These are phyloP conservation scores for Brenthis hecate DNA, from an alignment of 2,888 invertebrate species.

Conservation along the genomic window DNA sequence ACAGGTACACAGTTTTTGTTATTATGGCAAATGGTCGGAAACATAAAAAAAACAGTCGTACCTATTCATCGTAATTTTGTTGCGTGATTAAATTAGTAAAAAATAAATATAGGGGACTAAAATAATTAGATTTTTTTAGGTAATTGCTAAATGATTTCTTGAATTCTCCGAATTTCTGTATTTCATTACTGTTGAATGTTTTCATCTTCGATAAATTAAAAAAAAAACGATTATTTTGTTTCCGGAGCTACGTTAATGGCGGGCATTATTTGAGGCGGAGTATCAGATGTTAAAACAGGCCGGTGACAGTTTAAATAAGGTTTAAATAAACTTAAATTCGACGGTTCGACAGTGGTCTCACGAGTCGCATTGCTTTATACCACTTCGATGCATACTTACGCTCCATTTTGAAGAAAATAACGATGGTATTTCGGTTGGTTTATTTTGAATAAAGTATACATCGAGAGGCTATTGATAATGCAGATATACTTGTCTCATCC, in stretches of 20 bases:
- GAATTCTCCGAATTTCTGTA: constrained; percentile 4
- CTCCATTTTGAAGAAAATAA: constrained; percentile 56
- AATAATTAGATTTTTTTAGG: background rate
- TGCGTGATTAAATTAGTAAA: constrained; percentile 5
- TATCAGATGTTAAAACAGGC: constrained; percentile 55
- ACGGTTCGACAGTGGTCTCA: constrained; percentile 49
- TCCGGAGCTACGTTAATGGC: constrained; percentile 58
- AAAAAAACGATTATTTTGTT: constrained; percentile 50
- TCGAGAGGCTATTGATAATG: constrained; percentile 39
- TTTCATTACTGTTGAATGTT: background rate
- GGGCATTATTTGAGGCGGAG: constrained; percentile 57
- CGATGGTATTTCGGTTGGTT: constrained; percentile 36
- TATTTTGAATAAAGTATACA: constrained; percentile 40
- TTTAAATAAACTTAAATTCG: constrained; percentile 58
- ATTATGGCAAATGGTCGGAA: background rate
- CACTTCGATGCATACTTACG: constrained; percentile 55
- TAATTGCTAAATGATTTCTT: background rate
- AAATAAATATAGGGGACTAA: background rate
- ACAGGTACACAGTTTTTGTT: background rate
- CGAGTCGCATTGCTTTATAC: constrained; percentile 58
- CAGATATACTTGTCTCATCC: constrained; percentile 37
- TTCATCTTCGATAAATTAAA: constrained; percentile 17
- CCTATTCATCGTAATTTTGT: background rate
- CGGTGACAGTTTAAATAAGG: constrained; percentile 58
- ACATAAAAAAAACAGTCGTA: background rate